Evolutionary conservation across 35 echinoderm and acorn worm species (phyloP).

Genomic region (Diadema setosum): DNA sequence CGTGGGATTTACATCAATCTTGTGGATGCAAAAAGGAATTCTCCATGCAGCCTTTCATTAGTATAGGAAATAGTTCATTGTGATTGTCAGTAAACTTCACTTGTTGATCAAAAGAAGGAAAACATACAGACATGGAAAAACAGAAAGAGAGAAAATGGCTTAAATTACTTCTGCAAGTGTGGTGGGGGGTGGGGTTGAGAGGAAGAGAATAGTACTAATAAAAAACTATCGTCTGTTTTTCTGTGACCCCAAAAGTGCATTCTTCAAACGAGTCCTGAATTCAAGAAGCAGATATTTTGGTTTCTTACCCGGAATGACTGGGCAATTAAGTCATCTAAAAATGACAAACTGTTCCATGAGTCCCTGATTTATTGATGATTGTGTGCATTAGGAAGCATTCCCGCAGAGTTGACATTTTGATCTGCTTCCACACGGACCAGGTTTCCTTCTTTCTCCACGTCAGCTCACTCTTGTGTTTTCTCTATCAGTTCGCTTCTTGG

Average conservation of each 20-base stretch:
- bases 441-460: too few relatives aligned
- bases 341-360: not conserved
- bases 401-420: not conserved
- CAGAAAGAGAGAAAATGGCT: not conserved
- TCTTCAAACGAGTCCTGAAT: not conserved
- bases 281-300: not conserved
- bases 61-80: slow-evolving; percentile 26
- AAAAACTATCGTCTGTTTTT: not conserved
- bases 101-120: not conserved
- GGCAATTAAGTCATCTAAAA: slow-evolving; percentile 18
- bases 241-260: slow-evolving; percentile 25
- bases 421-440: too few relatives aligned
- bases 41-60: not conserved
- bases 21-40: not conserved
- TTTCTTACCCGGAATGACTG: slow-evolving; percentile 1
- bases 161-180: not conserved
- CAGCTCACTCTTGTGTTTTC: too few relatives aligned
- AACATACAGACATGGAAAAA: not conserved
- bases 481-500: not conserved
- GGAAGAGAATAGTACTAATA: too few relatives aligned
- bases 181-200: not conserved
- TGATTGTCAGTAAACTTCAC: not conserved
- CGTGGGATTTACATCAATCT: not conserved
- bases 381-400: not conserved
- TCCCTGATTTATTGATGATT: not conserved